Evolutionary conservation across 1,140 invertebrate species (phyloP).

Genomic region (Drosophila novamexicana): DNA sequence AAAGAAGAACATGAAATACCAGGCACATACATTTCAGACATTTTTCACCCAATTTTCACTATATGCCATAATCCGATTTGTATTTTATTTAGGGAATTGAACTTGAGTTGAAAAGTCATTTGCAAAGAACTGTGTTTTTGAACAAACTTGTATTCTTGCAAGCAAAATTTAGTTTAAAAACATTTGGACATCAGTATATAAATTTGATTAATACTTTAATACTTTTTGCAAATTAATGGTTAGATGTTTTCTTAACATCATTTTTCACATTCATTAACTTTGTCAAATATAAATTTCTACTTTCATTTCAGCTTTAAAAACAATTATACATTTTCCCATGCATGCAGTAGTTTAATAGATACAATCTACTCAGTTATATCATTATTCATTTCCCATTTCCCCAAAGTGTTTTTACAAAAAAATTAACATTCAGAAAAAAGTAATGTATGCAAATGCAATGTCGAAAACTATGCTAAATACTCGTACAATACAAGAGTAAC

Average conservation of each 20-base stretch:
- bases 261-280: neutral
- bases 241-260: too few species aligned
- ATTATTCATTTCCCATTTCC: slow-evolving; percentile 22
- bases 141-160: too few species aligned
- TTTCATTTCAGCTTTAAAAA: slow-evolving; percentile 1
- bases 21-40: too few species aligned
- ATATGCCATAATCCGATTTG: too few species aligned
- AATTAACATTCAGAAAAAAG: slow-evolving; percentile 24
- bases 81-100: too few species aligned
- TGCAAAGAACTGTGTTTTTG: too few species aligned
- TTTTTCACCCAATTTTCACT: neutral
- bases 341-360: slow-evolving; percentile 7
- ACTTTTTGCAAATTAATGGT: too few species aligned
- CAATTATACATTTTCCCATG: neutral
- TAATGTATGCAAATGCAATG: slow-evolving; percentile 31
- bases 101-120: too few species aligned
- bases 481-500: neutral
- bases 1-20: neutral
- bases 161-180: too few species aligned
- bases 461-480: slow-evolving; percentile 42
- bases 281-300: neutral
- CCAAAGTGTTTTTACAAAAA: slow-evolving; percentile 14
- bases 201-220: too few species aligned
- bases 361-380: slow-evolving; percentile 16
- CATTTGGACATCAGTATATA: too few species aligned